Percentiles rank a stretch among this genome's conserved stretches.
phyloP scores from a whole-genome alignment of 2,797 vertebrate genomes.

The Scleropages formosus region DNA sequence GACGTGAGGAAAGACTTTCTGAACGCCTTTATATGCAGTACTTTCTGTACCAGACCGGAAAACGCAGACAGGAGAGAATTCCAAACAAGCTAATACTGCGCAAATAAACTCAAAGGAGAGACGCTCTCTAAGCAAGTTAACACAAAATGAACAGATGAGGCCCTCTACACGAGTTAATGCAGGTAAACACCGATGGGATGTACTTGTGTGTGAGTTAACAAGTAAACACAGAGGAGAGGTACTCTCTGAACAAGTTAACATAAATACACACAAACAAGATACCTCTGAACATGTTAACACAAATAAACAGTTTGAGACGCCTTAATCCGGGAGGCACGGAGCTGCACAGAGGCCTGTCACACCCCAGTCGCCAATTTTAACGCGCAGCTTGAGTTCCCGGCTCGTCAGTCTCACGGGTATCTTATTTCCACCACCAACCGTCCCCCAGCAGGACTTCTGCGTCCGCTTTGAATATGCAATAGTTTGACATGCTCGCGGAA shows the following conservation, averaged over 20 bases:
- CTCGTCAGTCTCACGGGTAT: constrained; percentile 59
- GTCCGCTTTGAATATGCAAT: constrained; percentile 42
- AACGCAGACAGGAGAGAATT: too few relatives aligned
- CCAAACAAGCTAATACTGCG: too few relatives aligned
- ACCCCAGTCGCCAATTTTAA: constrained; percentile 62
- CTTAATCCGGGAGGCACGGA: constrained; percentile 60
- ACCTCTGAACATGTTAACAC: constrained; percentile 46
- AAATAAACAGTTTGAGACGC: constrained; percentile 58
- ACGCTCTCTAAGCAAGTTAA: too few relatives aligned
- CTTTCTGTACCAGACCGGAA: too few relatives aligned
- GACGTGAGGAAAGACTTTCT: too few relatives aligned
- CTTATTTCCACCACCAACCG: constrained; percentile 47
- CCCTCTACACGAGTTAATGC: too few relatives aligned
- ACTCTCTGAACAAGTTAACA: constrained; percentile 37
- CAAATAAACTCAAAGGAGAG: too few relatives aligned
- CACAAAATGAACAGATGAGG: too few relatives aligned
- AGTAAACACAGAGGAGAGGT: too few relatives aligned
- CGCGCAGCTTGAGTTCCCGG: constrained; percentile 56
- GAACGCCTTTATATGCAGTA: not conserved
- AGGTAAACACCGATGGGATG: too few relatives aligned
- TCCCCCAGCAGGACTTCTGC: constrained; percentile 30
- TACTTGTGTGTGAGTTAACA: too few relatives aligned
- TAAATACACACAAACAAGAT: constrained; percentile 58
- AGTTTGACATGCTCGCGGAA: constrained; percentile 25
- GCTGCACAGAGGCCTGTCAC: constrained; percentile 62